These are phyloP conservation scores for Alfaro cultratus DNA, from an alignment of 2,797 vertebrate genomes.

Conservation along the genomic window DNA sequence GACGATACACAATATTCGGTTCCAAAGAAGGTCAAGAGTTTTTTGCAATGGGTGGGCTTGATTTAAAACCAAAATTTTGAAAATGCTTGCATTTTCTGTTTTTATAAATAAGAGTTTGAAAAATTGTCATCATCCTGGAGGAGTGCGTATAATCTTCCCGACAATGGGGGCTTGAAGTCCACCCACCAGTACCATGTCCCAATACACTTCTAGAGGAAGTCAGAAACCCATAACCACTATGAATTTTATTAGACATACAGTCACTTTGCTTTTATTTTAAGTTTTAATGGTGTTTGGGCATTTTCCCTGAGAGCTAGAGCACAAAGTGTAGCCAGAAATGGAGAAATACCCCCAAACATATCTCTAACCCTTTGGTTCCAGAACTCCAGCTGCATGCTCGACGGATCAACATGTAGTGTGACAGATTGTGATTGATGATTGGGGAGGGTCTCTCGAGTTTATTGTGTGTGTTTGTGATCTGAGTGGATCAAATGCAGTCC, in stretches of 20 bases:
- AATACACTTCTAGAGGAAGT: not conserved
- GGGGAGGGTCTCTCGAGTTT: not conserved
- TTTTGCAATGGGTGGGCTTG: not conserved
- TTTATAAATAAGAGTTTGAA: not conserved
- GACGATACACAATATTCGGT: not conserved
- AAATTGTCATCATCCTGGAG: not conserved
- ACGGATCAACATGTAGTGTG: not conserved
- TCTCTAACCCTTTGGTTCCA: not conserved
- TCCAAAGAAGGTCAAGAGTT: not conserved
- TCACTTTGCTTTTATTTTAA: not conserved
- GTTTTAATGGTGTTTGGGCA: not conserved
- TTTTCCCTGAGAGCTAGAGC: too few relatives aligned
- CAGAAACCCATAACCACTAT: not conserved
- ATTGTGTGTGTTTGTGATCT: not conserved
- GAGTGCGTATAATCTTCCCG: not conserved
- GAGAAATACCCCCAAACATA: not conserved
- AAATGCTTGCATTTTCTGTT: not conserved
- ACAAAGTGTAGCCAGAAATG: not conserved
- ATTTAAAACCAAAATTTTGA: too few relatives aligned
- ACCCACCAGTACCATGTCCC: not conserved
- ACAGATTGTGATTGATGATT: not conserved
- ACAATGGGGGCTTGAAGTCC: not conserved
- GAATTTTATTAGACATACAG: not conserved
- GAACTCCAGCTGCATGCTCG: not conserved
- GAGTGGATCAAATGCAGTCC: not conserved